Base-by-base conservation (phyloP, 2,113 vertebrate species). In the Synodontis membranacea region DNA sequence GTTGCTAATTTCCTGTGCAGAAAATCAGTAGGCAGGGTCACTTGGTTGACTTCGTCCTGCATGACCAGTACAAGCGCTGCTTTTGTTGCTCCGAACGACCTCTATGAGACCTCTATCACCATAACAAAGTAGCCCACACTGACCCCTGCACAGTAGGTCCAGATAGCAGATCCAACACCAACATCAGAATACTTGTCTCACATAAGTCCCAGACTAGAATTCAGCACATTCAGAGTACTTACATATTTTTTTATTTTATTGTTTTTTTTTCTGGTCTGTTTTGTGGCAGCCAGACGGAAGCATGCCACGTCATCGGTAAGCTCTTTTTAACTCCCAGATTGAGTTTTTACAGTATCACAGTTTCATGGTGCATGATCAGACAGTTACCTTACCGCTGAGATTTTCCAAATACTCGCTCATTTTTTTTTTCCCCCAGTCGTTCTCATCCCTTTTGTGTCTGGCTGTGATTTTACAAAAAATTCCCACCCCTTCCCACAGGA, bases 1-100 rank as follows among this genome's bases (percentile, higher is more conserved):
- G 86, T 87, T 87, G 76, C 83, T 68, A 64, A 46, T 44, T 85
- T 84, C 89, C 81, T 88, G 89, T 89, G 83, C 84, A 86, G 83
- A 87, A 84, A 87, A 83, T 48, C 75, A 82, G 50, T 64, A 76
- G 80, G 86, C 50, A 64, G 86, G 80, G 82, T 89, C 66, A 70
- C 54, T 78, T 48, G 21, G 85, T 81, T 21, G 34, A 66, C 62
- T 78, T 85, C 25, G 46, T 64, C 74, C 83, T 12, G 75, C 81
- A n/a, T 87, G 89, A 87, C 85, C 75, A 5, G 39, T 76, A 83
- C 72, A 82, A 88, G 83, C 56, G 31, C 25, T 48, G 52, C 88
- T 86, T 88, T 87, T 89, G 88, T 87, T 44, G 62, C 83, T 70
- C 64, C 21, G 64, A 34, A 50, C 84, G 86, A 88, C 88, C 88